Evolutionary conservation across 64 coral and sea anemone species (phyloP), one percentile per base, ranked within the genome.

Genomic region (Montipora sp.): DNA sequence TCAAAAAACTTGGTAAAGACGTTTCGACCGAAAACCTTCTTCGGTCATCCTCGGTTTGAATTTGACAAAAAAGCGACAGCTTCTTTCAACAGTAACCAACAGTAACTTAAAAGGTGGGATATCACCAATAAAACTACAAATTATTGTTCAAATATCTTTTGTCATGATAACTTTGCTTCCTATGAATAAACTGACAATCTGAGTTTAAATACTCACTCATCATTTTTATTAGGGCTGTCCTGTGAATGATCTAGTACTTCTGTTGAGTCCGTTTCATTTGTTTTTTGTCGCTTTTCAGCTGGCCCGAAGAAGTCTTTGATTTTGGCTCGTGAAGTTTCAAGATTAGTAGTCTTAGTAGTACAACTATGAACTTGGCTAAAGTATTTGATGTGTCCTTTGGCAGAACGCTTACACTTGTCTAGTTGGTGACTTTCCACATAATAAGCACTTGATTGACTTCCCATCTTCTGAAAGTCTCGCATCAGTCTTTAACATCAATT

Each of bases 401-500:
- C 53, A 57, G 53, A 57, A 57, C 5, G 53, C 53, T 57, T 57
- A 57, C 53, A 57, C 53, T 83, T 83, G 80, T 27, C 80, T 22
- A 83, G 53, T 83, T 1, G 80, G 51, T 59, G 80, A 83, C 51
- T 83, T 83, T 51, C 51, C 48, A 83, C 80, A 83, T 59, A 83
- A 83, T 59, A 83, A 83, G 51, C 80, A 83, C 80, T 83, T 51
- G 50, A 83, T 83, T 57, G 80, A 83, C 80, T 83, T 83, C 51
- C 80, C 80, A 83, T 59, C 80, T 59, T 83, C 80, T 57, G 80
- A 51, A 57, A 83, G 80, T 83, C 53, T 83, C 24, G 80, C 80
- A 83, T 83, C 80, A 83, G 80, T 83, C n/a, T 83, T 83, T 61
- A 83, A 83, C 47, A 83, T 57, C 47, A 83, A 59, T 59, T 83